phyloP scores from a whole-genome alignment of 2,113 vertebrate species.

The Cyanoderma ruficeps region DNA sequence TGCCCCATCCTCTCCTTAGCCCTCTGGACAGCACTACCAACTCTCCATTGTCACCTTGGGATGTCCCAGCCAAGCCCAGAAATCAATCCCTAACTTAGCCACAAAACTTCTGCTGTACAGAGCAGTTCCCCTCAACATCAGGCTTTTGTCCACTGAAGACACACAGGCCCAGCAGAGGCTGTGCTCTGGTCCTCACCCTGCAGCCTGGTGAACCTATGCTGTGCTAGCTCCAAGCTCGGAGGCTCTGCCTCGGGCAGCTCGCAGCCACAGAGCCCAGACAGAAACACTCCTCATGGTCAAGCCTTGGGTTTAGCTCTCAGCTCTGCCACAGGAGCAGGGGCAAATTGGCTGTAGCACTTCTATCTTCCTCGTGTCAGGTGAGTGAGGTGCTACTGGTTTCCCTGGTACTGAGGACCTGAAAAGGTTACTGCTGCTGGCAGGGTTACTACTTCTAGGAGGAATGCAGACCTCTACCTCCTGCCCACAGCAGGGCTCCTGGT shows the following conservation, averaged over 20 bases:
- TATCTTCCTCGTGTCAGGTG: fast-evolving
- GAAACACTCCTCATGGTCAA: neutral
- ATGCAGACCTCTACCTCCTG: neutral
- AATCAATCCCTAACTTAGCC: neutral
- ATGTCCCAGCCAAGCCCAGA: neutral
- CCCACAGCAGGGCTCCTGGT: neutral
- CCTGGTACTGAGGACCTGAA: neutral
- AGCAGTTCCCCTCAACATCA: neutral
- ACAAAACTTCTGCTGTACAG: neutral
- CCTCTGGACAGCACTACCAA: neutral
- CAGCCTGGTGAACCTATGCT: fast-evolving
- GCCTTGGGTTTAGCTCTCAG: neutral
- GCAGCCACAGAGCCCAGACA: neutral
- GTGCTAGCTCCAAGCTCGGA: neutral
- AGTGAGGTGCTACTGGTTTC: neutral
- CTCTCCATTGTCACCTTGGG: neutral
- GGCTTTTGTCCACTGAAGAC: neutral
- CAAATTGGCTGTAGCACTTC: neutral
- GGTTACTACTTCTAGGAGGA: neutral
- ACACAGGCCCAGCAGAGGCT: fast-evolving
- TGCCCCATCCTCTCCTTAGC: neutral
- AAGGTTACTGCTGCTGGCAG: neutral
- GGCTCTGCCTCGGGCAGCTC: neutral
- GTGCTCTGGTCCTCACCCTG: neutral
- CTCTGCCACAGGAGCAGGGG: neutral